Evolutionary conservation across 2,113 vertebrate genomes (phyloP), one percentile per base, ranked within the genome.

Genomic region (Zingel zingel): DNA sequence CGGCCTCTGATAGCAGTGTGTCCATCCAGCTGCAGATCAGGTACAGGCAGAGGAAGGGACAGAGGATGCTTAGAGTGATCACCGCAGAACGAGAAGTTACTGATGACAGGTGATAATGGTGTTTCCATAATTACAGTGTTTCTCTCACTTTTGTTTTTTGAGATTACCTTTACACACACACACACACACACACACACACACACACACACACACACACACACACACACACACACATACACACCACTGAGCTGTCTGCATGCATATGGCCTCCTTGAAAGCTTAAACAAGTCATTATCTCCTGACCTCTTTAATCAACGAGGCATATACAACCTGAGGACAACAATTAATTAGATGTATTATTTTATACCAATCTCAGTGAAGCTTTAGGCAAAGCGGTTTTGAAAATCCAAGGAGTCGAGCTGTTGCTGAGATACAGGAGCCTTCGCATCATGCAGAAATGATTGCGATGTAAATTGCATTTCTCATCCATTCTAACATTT

Each of bases 1-100:
- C 86, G 5, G 53, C 71, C 33, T 51, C 87, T 33, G 90, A 86
- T 1, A 86, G 89, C 79, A 48, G 51, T 19, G 91, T 95, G 53
- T 83, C 71, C 57, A 61, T 94, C 77, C 94, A 95, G 90, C 89
- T 95, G 57, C 95, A 95, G 85, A 64, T 95, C 65, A 88, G 74
- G 50, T 95, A 93, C 90, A 84, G 66, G 19, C 63, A 12, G 74
- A 87, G 62, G 75, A 91, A 93, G 4, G 91, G 94, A 77, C 87
- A 67, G 88, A 85, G 0, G 39, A 83, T 89, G 86, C 91, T 95
- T 69, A 83, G 93, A 79, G 91, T 95, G 10, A 77, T 95, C 48
- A 93, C 92, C 11, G 5, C 77, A 5, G 56, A 87, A 13, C 81
- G 79, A 75, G 85, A 87, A 0, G 91, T 95, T 53, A 95, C 94